Evolutionary conservation across 2,113 vertebrate species (phyloP), one percentile per base, ranked within the genome.

Genomic region (Morone saxatilis): DNA sequence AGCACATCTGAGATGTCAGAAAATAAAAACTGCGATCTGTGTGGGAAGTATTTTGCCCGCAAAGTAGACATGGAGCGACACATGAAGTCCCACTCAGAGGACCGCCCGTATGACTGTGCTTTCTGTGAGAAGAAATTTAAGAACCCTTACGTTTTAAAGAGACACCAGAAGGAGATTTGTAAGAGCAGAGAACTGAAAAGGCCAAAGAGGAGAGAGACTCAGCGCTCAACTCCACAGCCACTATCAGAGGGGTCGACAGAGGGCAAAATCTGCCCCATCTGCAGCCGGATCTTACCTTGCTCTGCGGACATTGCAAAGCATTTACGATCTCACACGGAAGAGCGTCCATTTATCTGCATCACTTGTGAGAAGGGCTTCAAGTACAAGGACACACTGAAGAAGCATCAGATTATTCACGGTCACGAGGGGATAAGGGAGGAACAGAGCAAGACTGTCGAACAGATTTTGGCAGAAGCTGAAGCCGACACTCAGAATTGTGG

Each of bases 301-400:
- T 92, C 89, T 0, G 92, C 94, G 0, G 93, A 95, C 84, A 93
- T 95, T 1, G 80, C 89, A 0, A 94, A 94, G 81, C 94, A 95
- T 45, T 60, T 95, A 7, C 84, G 93, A 0, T 94, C 94, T 0
- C 94, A 95, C 84, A 91, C 92, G 0, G 92, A 94, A 3, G 94
- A 93, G 77, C 90, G 93, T 1, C 94, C 94, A 1, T 95, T 91
- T 17, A 83, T 94, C 5, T 95, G 94, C 10, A 4, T 94, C 47
- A 66, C 89, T 0, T 95, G 94, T 10, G 94, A 95, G 70, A 95
- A 94, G 38, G 91, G 94, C 74, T 95, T 95, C 76, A 95, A 95
- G 82, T 95, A 94, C 90, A 90, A 84, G 68, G 94, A 95, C 88
- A 94, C 94, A 0, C 8, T 95, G 51, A 95, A 94, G 83, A 95